These are phyloP conservation scores for Himalopsyche japonica DNA, from an alignment of 2,888 invertebrate genomes.

Conservation along the genomic window DNA sequence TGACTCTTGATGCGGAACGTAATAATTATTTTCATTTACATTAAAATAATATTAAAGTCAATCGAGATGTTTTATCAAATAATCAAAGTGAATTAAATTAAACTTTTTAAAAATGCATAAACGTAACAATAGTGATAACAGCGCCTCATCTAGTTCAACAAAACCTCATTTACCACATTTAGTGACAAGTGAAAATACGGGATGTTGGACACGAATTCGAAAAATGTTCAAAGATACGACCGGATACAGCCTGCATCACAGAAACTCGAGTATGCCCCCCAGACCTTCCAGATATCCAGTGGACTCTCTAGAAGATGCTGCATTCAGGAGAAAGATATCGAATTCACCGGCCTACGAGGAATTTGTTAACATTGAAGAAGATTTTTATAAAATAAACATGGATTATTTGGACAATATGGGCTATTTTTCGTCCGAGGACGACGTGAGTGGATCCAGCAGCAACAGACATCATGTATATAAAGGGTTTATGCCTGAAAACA, in stretches of 20 bases:
- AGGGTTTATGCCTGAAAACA: slow-evolving; percentile 43
- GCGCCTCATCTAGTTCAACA: not conserved
- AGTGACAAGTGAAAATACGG: not conserved
- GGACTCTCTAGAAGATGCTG: slow-evolving; percentile 22
- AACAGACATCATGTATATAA: slow-evolving; percentile 46
- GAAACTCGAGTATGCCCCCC: not conserved
- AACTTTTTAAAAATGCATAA: not conserved
- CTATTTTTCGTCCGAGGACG: slow-evolving; percentile 44
- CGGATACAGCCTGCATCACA: slow-evolving; percentile 12
- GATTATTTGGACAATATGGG: slow-evolving; percentile 59
- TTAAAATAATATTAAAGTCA: too few species aligned
- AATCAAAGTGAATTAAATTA: too few species aligned
- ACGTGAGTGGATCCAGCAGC: slow-evolving; percentile 45
- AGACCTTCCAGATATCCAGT: not conserved
- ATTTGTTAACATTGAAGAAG: slow-evolving; percentile 41
- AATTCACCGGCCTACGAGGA: slow-evolving; percentile 43
- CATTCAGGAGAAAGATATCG: slow-evolving; percentile 24
- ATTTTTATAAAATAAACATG: slow-evolving; percentile 45
- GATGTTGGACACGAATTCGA: slow-evolving; percentile 17
- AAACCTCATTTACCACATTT: not conserved
- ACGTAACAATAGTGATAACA: not conserved
- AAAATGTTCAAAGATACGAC: slow-evolving; percentile 20
- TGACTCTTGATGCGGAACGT: too few species aligned
- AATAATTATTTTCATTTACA: too few species aligned
- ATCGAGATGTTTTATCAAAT: too few species aligned